Evolutionary conservation across 2,113 vertebrate genomes (phyloP).

Genomic region (Trematocara zebra): DNA sequence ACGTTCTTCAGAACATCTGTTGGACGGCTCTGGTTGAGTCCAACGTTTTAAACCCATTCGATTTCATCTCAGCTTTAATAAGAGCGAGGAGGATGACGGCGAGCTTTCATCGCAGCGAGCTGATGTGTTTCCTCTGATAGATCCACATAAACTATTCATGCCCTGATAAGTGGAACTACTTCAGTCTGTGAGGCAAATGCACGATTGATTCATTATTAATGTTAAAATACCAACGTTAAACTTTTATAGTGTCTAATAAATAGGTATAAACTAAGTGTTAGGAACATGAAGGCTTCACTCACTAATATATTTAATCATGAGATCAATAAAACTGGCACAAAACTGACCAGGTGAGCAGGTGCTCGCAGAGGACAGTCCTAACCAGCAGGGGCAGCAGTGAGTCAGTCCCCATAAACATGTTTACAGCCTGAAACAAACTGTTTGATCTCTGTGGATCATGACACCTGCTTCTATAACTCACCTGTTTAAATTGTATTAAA

Average conservation of each 20-base stretch:
- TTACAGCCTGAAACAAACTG: neutral
- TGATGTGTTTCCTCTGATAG: neutral
- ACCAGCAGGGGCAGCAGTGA: neutral
- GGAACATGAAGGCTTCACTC: neutral
- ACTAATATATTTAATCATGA: neutral
- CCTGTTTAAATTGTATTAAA: neutral
- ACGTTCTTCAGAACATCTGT: neutral
- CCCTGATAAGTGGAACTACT: neutral
- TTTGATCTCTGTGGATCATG: neutral
- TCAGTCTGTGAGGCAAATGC: neutral
- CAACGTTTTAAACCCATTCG: neutral
- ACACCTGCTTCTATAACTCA: neutral
- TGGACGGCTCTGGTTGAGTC: neutral
- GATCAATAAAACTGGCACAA: neutral
- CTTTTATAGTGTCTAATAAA: neutral
- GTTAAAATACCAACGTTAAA: neutral
- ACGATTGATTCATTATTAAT: neutral
- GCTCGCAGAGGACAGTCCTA: neutral
- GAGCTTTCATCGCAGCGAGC: neutral
- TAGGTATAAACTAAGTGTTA: neutral
- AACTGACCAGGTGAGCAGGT: neutral
- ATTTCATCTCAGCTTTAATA: neutral
- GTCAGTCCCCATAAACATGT: neutral
- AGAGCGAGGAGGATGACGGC: too few relatives aligned
- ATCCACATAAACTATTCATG: neutral